A percentile compares a stretch with the other conserved stretches of the same genome.
Conservation (phyloP, 2,888 invertebrate species). For the Octodonta nipae region DNA sequence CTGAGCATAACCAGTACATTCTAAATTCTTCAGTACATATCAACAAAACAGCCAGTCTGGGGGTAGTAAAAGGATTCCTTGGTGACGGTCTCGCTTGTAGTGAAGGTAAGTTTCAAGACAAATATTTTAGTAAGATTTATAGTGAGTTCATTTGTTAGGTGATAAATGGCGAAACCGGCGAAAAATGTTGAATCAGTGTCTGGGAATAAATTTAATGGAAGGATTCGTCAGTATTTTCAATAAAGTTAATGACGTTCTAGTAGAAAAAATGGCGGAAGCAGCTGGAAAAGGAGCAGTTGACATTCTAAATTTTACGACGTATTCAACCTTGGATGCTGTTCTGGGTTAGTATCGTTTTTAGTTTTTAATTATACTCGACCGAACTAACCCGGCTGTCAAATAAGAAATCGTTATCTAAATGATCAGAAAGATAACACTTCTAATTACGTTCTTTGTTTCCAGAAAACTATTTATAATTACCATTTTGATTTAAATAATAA, state of each 20-base stretch:
- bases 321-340: slow-evolving; percentile 5
- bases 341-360: slow-evolving; percentile 7
- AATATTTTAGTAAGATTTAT: no score
- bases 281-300: slow-evolving; percentile 5
- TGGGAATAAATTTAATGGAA: slow-evolving; percentile 7
- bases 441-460: no score
- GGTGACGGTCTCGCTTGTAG: slow-evolving; percentile 5
- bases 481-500: no score
- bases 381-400: no score
- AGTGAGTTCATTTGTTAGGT: no score
- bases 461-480: no score
- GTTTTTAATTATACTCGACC: no score
- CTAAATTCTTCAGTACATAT: slow-evolving; percentile 4
- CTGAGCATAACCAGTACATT: slow-evolving; percentile 3
- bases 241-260: slow-evolving; percentile 4
- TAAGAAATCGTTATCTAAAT: no score
- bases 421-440: no score
- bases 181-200: slow-evolving; percentile 7
- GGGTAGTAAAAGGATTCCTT: slow-evolving; percentile 5
- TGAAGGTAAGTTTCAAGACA: slow-evolving; percentile 5
- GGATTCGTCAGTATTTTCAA: no score
- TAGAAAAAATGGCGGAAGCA: slow-evolving; percentile 4
- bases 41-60: slow-evolving; percentile 4
- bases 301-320: slow-evolving; percentile 5
- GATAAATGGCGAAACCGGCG: slow-evolving; percentile 7